These are phyloP conservation scores for Urosaurus nigricauda DNA, from an alignment of 2,797 vertebrate genomes.

Conservation along the genomic window DNA sequence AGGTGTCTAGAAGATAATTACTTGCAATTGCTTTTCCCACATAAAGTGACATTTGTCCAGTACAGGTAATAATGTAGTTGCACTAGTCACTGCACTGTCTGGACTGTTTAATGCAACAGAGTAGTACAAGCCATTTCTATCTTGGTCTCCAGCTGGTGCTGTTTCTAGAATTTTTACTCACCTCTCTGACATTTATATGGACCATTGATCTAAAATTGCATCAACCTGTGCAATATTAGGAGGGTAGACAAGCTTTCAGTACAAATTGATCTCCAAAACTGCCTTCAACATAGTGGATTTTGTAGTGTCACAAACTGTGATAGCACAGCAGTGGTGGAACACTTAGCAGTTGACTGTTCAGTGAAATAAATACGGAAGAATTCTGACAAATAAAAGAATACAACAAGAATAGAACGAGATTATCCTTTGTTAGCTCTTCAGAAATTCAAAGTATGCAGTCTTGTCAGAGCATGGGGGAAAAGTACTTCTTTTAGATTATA, in stretches of 20 bases:
- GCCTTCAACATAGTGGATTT: neutral
- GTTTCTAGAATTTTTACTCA: conserved; percentile 6
- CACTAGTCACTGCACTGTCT: conserved; percentile 23
- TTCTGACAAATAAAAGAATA: neutral
- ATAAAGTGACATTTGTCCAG: conserved; percentile 14
- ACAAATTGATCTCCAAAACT: conserved; percentile 1
- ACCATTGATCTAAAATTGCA: conserved; percentile 12
- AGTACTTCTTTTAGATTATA: too few relatives aligned
- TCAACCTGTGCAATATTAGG: neutral
- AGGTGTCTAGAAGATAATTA: conserved; percentile 21
- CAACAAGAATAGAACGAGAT: neutral
- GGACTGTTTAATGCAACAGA: neutral
- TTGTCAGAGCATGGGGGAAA: neutral
- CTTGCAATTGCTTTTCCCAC: neutral
- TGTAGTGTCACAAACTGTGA: neutral
- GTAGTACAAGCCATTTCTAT: neutral
- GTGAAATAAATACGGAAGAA: neutral
- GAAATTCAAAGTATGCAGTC: neutral
- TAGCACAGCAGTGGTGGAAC: neutral
- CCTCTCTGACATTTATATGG: conserved; percentile 9
- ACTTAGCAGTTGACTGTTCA: neutral
- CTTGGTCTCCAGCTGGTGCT: neutral
- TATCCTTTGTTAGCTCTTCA: neutral
- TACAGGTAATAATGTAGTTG: neutral
- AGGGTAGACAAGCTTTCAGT: neutral